Evolutionary conservation across 1,140 invertebrate genomes (phyloP).

Genomic region (Choristoneura fumiferana): DNA sequence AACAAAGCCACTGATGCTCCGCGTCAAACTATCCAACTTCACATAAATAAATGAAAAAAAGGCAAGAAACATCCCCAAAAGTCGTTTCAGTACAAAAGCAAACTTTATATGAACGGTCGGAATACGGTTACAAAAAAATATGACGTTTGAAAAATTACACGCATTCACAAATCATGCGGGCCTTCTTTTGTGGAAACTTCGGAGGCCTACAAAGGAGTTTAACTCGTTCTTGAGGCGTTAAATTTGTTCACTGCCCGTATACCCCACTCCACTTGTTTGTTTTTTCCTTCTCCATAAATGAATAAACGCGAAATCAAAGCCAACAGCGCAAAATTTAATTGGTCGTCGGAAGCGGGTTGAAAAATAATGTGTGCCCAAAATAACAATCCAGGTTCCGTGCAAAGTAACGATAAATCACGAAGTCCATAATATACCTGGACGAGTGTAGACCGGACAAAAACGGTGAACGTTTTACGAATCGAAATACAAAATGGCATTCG

Average conservation of each 20-base stretch:
- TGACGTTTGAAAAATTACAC: conserved; percentile 78
- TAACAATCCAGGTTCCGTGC: conserved; percentile 21
- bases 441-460: conserved; percentile 58
- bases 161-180: conserved; percentile 76
- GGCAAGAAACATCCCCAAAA: conserved; percentile 63
- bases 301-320: conserved; percentile 23
- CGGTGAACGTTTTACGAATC: conserved; percentile 56
- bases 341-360: background rate
- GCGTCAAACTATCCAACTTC: conserved; percentile 66
- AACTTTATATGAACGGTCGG: conserved; percentile 69
- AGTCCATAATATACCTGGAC: conserved; percentile 53
- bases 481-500: conserved; percentile 76
- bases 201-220: conserved; percentile 61
- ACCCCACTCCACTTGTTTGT: conserved; percentile 38
- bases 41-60: conserved; percentile 59
- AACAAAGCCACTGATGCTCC: conserved; percentile 39
- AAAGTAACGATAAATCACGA: conserved; percentile 43
- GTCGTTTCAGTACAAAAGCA: conserved; percentile 62
- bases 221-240: conserved; percentile 67
- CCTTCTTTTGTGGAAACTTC: conserved; percentile 72
- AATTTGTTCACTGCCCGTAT: conserved; percentile 44
- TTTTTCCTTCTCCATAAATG: conserved; percentile 28
- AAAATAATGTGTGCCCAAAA: conserved; percentile 21
- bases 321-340: conserved; percentile 18
- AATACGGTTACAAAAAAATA: conserved; percentile 74